Evolutionary conservation across 1,140 invertebrate genomes (phyloP), one percentile per base, ranked within the genome.

Genomic region (Saxidomus purpurata): DNA sequence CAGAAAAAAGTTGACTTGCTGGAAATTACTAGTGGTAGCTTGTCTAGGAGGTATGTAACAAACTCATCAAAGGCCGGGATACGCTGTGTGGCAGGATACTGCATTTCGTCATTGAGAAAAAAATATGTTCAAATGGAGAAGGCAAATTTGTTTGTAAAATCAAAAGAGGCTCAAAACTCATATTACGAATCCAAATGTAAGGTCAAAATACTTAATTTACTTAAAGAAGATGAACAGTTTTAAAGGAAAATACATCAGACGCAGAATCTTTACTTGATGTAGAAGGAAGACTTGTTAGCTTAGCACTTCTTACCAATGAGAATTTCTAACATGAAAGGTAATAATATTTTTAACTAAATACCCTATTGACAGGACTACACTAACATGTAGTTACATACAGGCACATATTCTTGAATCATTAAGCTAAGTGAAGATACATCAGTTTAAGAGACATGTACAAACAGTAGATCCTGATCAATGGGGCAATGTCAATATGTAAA

Each of bases 111-210:
- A n/a, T 25, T 76, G 25, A 4, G n/a, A 11, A 43, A 76, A 76
- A 43, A 76, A n/a, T 43, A 76, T 76, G 1, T 59, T 59, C 52
- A 59, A 43, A 43, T 34, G 25, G 6, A 13, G 43, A 6, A n/a
- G n/a, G n/a, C 67, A 71, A 71, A 71, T 52, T 3, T 82, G 25
- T 82, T 36, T 63, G 61, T 52, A 36, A 82, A 17, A 61, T 61
- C 79, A 19, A 40, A 61, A 61, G 36, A 82, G 15, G 28, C 47
- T 36, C 79, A 61, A 38, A 38, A 61, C 17, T 6, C 38, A 3
- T 82, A 61, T 82, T 6, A 19, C 34, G 79, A 82, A 38, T 52
- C 79, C 1, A 82, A 82, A 38, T 6, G n/a, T 17, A 22, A 25
- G 49, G 1, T 49, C 3, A 4, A 19, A 1, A 40, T 71, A 6